phyloP scores from a whole-genome alignment of 2,888 invertebrate species.

The Euzophera pinguis region DNA sequence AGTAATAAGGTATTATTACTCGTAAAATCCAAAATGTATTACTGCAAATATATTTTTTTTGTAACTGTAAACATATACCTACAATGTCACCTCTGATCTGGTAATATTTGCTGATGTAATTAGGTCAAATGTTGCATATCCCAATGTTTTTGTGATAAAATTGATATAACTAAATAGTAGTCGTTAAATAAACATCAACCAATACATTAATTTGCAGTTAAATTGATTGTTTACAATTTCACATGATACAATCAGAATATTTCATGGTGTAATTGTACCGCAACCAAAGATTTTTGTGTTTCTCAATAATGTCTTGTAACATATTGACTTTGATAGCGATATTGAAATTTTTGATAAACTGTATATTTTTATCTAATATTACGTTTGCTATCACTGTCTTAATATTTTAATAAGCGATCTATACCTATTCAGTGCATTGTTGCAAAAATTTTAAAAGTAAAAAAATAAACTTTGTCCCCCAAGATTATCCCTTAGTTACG shows the following conservation, averaged over 20 bases:
- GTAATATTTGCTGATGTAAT: constrained; percentile 28
- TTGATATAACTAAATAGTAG: constrained; percentile 2
- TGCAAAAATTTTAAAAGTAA: no score
- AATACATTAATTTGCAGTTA: background rate
- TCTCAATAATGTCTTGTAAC: constrained; percentile 2
- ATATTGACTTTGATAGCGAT: background rate
- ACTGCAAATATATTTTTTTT: background rate
- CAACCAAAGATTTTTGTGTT: background rate
- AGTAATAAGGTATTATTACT: no score
- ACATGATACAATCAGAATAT: background rate
- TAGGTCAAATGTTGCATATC: constrained; percentile 24
- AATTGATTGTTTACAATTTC: background rate
- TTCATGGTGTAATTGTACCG: background rate
- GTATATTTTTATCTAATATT: background rate
- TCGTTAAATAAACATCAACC: constrained; percentile 11
- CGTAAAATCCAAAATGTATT: no score
- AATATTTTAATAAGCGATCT: background rate
- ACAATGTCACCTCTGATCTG: constrained; percentile 10
- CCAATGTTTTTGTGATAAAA: constrained; percentile 14
- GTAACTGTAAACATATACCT: background rate
- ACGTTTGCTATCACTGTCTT: background rate
- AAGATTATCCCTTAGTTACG: background rate
- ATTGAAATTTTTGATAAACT: background rate
- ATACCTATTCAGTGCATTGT: no score
- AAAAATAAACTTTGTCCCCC: no score